Evolutionary conservation across 2,113 vertebrate genomes (phyloP), one percentile per base, ranked within the genome.

Genomic region (Porphyrio hochstetteri): DNA sequence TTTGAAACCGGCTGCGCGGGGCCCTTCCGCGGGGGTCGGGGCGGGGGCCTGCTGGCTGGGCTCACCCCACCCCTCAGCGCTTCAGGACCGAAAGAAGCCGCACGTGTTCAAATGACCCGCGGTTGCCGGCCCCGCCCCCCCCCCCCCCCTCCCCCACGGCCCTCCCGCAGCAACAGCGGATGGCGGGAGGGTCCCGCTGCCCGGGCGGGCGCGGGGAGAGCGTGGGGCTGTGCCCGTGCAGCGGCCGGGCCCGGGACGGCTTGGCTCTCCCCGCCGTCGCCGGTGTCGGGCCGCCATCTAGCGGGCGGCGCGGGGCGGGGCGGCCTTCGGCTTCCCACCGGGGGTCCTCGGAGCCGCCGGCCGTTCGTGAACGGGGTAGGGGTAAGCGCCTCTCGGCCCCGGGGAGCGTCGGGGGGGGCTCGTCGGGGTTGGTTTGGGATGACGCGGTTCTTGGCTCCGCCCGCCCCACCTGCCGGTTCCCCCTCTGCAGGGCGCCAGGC

Each of bases 251-350:
- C 53, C 42, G 42, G 42, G 42, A 16, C 42, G 20, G 21, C 48
- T 21, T 21, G 20, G 20, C 48, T 50, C 11, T 11, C 59, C 23
- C 18, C n/a, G 13, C 40, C 76, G 48, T 13, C 16, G 36, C 13
- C 70, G 69, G 86, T 75, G 44, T 18, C 36, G 36, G 27, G 61
- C 31, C 52, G 88, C 88, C 88, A 85, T 79, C 88, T 85, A 59
- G 87, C 38, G 87, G 82, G 69, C 59, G 35, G 42, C 65, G 44
- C 17, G 8, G 44, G 13, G 55, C 29, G 46, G 36, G 15, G 33
- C 44, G 44, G 44, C 44, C 44, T 46, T 46, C 44, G 17, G 44
- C 44, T 46, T 46, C 44, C 44, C 44, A 46, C 44, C 44, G 44
- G 44, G 42, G 44, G 44, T 46, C 16, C 44, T 17, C 44, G 44